A percentile compares a stretch with the other conserved stretches of the same genome.
Evolutionary conservation across 2,888 invertebrate species (phyloP).

Genomic region (Hirudinaria manillensis): DNA sequence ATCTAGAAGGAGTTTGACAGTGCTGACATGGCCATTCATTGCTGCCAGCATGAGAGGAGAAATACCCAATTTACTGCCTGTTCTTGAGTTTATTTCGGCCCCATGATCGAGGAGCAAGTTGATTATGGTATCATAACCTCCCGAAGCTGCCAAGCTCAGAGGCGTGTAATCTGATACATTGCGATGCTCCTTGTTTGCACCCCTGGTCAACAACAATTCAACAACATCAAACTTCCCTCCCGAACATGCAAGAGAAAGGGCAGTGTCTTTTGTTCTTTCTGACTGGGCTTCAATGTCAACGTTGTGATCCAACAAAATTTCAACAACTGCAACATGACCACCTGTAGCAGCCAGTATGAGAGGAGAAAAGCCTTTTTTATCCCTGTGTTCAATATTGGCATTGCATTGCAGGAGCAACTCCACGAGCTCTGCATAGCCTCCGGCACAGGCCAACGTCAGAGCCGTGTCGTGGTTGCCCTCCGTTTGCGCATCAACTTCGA

Average conservation of each 20-base stretch:
- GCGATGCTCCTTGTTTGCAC: slow-evolving; percentile 88
- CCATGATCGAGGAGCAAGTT: slow-evolving; percentile 83
- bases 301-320: slow-evolving; percentile 81
- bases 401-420: slow-evolving; percentile 82
- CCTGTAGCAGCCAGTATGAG: slow-evolving; percentile 93
- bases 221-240: slow-evolving; percentile 94
- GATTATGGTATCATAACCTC: slow-evolving; percentile 96
- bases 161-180: slow-evolving; percentile 99
- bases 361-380: slow-evolving; percentile 95
- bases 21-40: slow-evolving; percentile 95
- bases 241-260: slow-evolving; percentile 90
- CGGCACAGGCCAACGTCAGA: slow-evolving; percentile 90
- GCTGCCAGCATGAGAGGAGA: slow-evolving; percentile 97
- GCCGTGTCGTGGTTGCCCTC: slow-evolving; percentile 98
- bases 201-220: slow-evolving; percentile 76
- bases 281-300: slow-evolving; percentile 99
- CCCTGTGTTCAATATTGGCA: slow-evolving; percentile 93
- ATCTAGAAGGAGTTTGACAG: slow-evolving; percentile 86
- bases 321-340: slow-evolving; percentile 80
- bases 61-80: slow-evolving; percentile 89
- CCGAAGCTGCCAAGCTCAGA: slow-evolving; percentile 93
- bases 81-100: slow-evolving; percentile 89
- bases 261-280: slow-evolving; percentile 96
- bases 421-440: slow-evolving; percentile 84
- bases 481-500: slow-evolving; percentile 91